Conservation (phyloP, 1,140 invertebrate species). For the Amyelois transitella region DNA sequence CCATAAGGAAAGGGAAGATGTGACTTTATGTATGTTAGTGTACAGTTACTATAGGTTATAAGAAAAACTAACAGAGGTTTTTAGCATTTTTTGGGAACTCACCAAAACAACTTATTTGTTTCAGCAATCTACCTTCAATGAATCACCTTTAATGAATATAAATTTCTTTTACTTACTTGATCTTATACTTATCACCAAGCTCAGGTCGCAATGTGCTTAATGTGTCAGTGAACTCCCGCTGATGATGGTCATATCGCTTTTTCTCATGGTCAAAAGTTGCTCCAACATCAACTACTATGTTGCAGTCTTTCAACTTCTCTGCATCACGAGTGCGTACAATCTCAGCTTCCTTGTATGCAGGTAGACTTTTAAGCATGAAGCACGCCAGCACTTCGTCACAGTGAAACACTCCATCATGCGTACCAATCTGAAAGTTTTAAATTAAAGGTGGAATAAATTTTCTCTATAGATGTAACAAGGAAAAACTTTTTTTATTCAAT, state of each 20-base stretch:
- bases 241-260: slow-evolving; percentile 96
- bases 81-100: no score
- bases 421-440: slow-evolving; percentile 78
- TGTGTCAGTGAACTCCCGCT: slow-evolving; percentile 81
- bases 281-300: slow-evolving; percentile 98
- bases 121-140: neutral
- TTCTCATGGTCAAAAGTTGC: slow-evolving; percentile 85
- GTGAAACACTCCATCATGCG: slow-evolving; percentile 90
- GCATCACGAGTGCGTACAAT: slow-evolving; percentile 83
- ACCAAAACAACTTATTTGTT: no score
- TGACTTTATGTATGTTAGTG: no score
- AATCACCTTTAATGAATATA: neutral
- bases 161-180: slow-evolving; percentile 67
- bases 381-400: slow-evolving; percentile 97
- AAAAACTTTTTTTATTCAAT: no score
- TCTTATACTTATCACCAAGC: slow-evolving; percentile 69
- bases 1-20: no score
- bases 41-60: no score
- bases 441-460: neutral
- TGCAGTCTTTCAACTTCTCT: slow-evolving; percentile 85
- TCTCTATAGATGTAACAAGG: no score
- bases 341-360: slow-evolving; percentile 86
- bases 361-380: slow-evolving; percentile 89
- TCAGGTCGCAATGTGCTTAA: slow-evolving; percentile 75
- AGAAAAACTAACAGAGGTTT: no score